phyloP scores from a whole-genome alignment of 1,140 invertebrate genomes.

The Neodiprion virginianus region DNA sequence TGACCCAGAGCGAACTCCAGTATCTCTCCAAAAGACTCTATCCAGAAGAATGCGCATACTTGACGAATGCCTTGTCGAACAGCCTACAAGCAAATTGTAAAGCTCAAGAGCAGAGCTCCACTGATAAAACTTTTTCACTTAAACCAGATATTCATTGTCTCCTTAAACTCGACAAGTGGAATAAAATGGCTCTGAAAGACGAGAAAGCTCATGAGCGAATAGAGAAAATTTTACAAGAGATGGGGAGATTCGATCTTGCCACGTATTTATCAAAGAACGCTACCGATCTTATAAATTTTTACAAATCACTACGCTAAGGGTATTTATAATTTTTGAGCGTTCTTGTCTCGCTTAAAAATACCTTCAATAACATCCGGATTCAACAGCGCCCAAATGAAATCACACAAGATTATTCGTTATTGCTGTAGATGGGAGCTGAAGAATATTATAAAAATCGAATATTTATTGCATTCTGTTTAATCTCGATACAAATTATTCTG shows the following conservation, averaged over 20 bases:
- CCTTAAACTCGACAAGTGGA: not conserved
- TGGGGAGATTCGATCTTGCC: not conserved
- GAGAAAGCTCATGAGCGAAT: not conserved
- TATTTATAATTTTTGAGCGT: no score
- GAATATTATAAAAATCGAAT: not conserved
- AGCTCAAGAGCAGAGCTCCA: not conserved
- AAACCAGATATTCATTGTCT: not conserved
- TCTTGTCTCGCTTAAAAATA: no score
- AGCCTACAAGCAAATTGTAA: not conserved
- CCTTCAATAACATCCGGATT: not conserved
- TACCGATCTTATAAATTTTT: not conserved
- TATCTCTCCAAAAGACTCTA: not conserved
- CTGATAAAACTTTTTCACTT: not conserved
- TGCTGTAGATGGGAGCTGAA: no score
- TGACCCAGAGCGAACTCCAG: not conserved
- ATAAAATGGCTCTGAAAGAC: not conserved
- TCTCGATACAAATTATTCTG: not conserved
- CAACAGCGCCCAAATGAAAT: not conserved
- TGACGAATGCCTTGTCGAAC: constrained; percentile 1
- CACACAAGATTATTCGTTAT: not conserved
- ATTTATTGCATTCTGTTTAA: not conserved
- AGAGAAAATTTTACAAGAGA: not conserved
- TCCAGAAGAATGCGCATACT: not conserved
- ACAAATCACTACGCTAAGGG: no score
- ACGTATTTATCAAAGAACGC: not conserved